Evolutionary conservation across 2,797 vertebrate genomes (phyloP), one percentile per base, ranked within the genome.

Genomic region (Craterocephalus amniculus): DNA sequence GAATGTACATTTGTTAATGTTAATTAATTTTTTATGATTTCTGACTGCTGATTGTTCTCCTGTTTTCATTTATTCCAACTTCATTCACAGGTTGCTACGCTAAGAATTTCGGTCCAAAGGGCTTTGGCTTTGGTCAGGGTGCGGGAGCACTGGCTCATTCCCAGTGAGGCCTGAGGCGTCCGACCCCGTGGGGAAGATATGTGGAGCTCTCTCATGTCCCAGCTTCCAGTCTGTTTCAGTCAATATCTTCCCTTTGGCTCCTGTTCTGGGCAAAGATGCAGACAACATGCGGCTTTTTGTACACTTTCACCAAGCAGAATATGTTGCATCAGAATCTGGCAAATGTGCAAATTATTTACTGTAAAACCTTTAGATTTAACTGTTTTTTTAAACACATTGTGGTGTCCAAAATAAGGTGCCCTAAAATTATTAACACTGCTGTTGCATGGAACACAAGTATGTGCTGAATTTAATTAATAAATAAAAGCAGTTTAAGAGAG

Each of bases 31-130:
- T 40, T 26, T 27, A 60, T 26, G 2, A 43, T 29, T 61, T n/a
- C 11, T 59, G 13, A 13, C 8, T 59, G 2, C 6, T 27, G n/a
- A 32, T 31, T 35, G 7, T 9, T 13, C 24, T 55, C 14, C 16
- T 4, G 56, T 70, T 66, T 38, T 43, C 35, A 70, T 45, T 70
- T 20, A 18, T 27, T 67, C 12, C 43, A 0, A 29, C 81, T 56
- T 77, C 38, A 32, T 87, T 80, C 59, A 74, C 94, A 99, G 97
- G 89, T 68, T 99, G 97, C 90, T 98, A 99, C 0, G 96, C 96
- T 54, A 99, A 99, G 92, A 97, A 96, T 90, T 99, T 99, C 2
- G 97, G 98, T 45, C 98, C 97, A 56, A 99, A 99, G 83, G 98
- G 98, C 60, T 99, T 98, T 60, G 97, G 97, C 59, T 99, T 97